phyloP scores from a whole-genome alignment of 1,140 invertebrate genomes.

The Brachionus angularis region DNA sequence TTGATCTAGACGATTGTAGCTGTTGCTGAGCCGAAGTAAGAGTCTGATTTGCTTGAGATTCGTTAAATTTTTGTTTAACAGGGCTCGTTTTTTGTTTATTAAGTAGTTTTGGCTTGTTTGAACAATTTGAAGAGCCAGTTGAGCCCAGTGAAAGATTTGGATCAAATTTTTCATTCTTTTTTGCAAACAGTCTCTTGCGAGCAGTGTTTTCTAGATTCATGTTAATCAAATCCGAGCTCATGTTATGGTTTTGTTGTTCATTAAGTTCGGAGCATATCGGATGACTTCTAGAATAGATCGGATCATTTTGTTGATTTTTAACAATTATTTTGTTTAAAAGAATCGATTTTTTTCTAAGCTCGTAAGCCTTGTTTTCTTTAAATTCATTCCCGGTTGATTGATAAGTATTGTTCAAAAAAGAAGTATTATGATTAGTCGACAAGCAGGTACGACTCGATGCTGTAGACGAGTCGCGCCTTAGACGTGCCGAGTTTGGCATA shows the following conservation, averaged over 20 bases:
- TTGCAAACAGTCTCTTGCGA: slow-evolving; percentile 16
- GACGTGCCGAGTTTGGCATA: not conserved
- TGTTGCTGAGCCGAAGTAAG: too few species aligned
- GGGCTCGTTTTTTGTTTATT: too few species aligned
- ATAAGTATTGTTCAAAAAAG: not conserved
- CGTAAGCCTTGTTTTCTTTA: slow-evolving; percentile 42
- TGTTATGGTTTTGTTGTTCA: not conserved
- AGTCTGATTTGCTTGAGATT: too few species aligned
- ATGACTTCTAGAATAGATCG: slow-evolving; percentile 39
- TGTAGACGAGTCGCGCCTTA: not conserved
- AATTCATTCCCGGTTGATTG: slow-evolving; percentile 1
- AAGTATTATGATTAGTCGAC: not conserved
- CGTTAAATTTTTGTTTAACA: too few species aligned
- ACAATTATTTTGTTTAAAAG: slow-evolving; percentile 17
- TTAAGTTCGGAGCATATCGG: not conserved
- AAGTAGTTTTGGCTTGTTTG: not conserved
- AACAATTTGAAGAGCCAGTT: slow-evolving; percentile 3
- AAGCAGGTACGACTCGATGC: slow-evolving; percentile 4
- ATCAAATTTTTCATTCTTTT: slow-evolving; percentile 44
- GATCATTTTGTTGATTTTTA: slow-evolving; percentile 36
- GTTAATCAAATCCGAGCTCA: not conserved
- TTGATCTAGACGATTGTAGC: not conserved
- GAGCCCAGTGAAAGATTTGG: not conserved
- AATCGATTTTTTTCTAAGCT: slow-evolving; percentile 29
- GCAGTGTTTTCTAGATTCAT: not conserved